These are phyloP conservation scores for Galeruca laticollis DNA, from an alignment of 2,888 invertebrate species.

Conservation along the genomic window DNA sequence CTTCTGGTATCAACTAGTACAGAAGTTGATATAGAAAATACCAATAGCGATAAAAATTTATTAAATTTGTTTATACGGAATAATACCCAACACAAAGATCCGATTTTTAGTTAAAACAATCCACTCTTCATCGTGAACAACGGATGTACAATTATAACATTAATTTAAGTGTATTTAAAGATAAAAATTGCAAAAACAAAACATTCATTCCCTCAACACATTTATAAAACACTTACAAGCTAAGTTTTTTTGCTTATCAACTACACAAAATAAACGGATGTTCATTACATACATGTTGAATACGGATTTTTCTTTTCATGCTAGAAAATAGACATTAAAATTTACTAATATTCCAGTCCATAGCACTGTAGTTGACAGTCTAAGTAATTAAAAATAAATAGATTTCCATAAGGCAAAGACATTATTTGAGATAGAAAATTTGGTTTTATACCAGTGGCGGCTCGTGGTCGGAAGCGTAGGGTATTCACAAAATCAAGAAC, in stretches of 20 bases:
- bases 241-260: constrained; percentile 43
- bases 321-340: neutral
- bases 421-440: no score
- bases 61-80: neutral
- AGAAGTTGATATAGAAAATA: neutral
- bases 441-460: no score
- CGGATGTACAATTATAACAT: constrained; percentile 27
- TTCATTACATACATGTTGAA: constrained; percentile 34
- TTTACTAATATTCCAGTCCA: neutral
- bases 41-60: neutral
- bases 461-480: no score
- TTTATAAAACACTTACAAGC: constrained; percentile 51
- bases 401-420: no score
- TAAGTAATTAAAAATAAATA: no score
- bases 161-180: constrained; percentile 19
- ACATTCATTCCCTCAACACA: constrained; percentile 50
- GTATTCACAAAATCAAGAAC: no score
- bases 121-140: constrained; percentile 7
- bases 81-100: neutral
- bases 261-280: constrained; percentile 28
- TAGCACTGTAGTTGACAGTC: no score
- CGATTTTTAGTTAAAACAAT: constrained; percentile 20
- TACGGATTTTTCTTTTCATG: constrained; percentile 14
- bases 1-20: neutral
- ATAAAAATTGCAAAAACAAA: constrained; percentile 43